Base-by-base conservation (phyloP, 1,140 invertebrate species). In the Pentalonia nigronervosa region DNA sequence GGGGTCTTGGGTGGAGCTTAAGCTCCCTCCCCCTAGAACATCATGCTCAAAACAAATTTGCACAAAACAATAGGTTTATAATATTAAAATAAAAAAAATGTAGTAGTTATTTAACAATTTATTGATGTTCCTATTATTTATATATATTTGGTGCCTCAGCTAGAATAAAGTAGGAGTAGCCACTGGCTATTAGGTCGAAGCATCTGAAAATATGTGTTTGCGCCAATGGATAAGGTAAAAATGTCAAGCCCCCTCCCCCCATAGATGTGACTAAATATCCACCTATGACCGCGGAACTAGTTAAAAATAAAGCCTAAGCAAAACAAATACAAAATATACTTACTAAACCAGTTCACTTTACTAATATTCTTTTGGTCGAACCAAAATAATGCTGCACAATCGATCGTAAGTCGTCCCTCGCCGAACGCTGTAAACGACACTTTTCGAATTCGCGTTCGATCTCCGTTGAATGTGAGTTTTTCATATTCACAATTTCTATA, bases 371-470 rank as follows among this genome's bases (percentile, higher is more conserved):
- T 93, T 25, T 50, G 91, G 2, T 53, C 81, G 30, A 93, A 93
- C 91, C 91, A 93, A 56, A 93, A 93, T 8, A 93, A 45, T n/a
- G 81, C 81, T 41, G 34, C 76, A 86, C 91, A 93, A 21, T 86
- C 41, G n/a, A 86, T 30, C 0, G 23, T 25, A 7, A 93, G 2
- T 30, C 0, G 25, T 56, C 1, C n/a, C 0, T 86, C 14, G 4
- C 6, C 30, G 0, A 7, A 6, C 1, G 45, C 7, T 30, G 2
- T 48, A 56, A 93, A 86, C 25, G 34, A n/a, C 21, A 93, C 14
- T 86, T 84, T 36, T 1, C 14, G 34, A 25, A 93, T 45, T 45
- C 30, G 34, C 4, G 81, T 86, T 21, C 17, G 21, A 4, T 86
- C 41, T 11, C 45, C 17, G 11, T 41, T 93, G 9, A 93, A 34